phyloP scores from a whole-genome alignment of 2,797 vertebrate species.

The Sarcophilus harrisii region DNA sequence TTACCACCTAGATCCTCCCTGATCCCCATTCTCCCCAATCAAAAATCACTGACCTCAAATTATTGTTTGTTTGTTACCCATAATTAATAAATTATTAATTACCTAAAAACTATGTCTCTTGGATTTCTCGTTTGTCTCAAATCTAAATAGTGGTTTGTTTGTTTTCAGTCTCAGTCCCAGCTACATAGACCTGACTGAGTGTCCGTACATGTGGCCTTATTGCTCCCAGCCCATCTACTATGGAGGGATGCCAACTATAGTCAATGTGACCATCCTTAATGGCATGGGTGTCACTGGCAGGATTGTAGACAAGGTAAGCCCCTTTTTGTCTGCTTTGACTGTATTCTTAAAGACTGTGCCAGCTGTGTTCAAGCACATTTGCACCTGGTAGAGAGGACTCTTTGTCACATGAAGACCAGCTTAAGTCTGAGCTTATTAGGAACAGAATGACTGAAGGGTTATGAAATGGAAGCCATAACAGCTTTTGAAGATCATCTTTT shows the following conservation, averaged over 20 bases:
- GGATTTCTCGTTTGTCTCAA: neutral
- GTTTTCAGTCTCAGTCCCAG: slow-evolving; percentile 94
- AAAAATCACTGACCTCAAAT: neutral
- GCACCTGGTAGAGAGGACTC: neutral
- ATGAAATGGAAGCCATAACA: neutral
- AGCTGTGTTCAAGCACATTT: neutral
- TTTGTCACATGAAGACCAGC: neutral
- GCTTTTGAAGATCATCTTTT: neutral
- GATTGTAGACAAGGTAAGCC: slow-evolving; percentile 95
- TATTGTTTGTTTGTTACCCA: neutral
- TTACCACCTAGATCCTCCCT: neutral
- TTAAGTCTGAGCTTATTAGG: neutral
- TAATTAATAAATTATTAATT: neutral
- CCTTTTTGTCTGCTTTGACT: neutral
- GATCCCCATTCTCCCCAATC: neutral
- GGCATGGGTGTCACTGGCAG: slow-evolving; percentile 99
- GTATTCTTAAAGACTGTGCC: neutral
- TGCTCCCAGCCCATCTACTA: slow-evolving; percentile 99
- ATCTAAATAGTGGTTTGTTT: neutral
- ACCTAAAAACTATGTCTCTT: neutral
- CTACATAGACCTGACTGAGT: slow-evolving; percentile 98
- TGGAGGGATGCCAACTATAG: slow-evolving; percentile 98
- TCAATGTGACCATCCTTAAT: slow-evolving; percentile 98
- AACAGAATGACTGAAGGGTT: neutral
- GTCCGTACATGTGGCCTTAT: slow-evolving; percentile 99